A percentile compares a stretch with the other conserved stretches of the same genome.
Conservation (phyloP, 2,113 vertebrate genomes). For the Acrocephalus arundinaceus region DNA sequence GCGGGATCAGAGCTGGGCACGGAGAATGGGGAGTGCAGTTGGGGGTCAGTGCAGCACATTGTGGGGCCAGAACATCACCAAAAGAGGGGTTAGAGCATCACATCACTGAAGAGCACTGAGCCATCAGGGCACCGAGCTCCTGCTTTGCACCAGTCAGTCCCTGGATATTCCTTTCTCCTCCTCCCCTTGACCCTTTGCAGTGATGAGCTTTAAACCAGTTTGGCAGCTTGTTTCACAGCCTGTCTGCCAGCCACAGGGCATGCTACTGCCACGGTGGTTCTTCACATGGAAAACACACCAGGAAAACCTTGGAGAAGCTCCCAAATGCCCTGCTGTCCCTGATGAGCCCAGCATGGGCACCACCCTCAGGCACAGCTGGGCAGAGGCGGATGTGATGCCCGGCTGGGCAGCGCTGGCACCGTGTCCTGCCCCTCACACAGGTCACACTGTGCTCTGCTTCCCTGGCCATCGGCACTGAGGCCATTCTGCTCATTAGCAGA, state of each 20-base stretch:
- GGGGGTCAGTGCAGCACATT: not conserved
- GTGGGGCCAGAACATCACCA: not conserved
- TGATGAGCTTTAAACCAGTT: not conserved
- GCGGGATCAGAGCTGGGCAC: not conserved
- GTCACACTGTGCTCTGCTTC: not conserved
- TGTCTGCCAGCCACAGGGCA: not conserved
- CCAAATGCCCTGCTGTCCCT: fast-evolving
- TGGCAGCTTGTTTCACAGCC: not conserved
- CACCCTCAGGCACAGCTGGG: not conserved
- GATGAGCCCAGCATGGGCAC: not conserved
- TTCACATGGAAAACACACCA: not conserved
- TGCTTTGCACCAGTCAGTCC: fast-evolving
- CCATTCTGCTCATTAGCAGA: not conserved
- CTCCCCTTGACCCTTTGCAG: not conserved
- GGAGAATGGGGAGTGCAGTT: fast-evolving
- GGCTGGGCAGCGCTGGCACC: not conserved
- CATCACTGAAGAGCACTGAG: fast-evolving
- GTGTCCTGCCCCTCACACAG: fast-evolving
- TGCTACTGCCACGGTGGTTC: not conserved
- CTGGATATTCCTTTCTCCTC: not conserved
- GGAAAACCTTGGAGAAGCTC: not conserved
- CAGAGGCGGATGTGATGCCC: not conserved
- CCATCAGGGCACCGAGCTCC: fast-evolving
- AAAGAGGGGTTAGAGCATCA: not conserved
- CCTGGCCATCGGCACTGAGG: fast-evolving